A percentile compares a stretch with the other conserved stretches of the same genome.
phyloP scores from a whole-genome alignment of 2,888 invertebrate species.

The Melitaea athalia region DNA sequence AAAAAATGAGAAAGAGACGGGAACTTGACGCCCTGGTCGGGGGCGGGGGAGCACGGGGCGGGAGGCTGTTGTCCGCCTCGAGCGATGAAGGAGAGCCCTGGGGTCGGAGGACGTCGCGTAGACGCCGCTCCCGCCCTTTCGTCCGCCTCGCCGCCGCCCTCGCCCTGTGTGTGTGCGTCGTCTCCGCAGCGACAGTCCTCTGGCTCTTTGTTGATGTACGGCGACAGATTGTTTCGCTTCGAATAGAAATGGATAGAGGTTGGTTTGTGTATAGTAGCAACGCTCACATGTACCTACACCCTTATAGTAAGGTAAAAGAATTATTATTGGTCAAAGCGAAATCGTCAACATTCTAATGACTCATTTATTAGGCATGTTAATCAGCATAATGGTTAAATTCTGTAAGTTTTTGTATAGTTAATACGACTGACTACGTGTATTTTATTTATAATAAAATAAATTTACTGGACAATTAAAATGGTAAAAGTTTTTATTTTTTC shows the following conservation, averaged over 20 bases:
- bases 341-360: background rate
- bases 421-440: background rate
- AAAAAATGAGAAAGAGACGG: conserved; percentile 89
- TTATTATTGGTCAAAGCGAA: background rate
- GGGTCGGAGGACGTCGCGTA: conserved; percentile 63
- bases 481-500: too few relatives aligned
- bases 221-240: conserved; percentile 84
- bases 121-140: conserved; percentile 76
- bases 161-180: conserved; percentile 83
- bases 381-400: background rate
- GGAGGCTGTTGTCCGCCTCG: conserved; percentile 84
- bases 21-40: conserved; percentile 88
- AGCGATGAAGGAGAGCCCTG: conserved; percentile 82
- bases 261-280: conserved; percentile 44
- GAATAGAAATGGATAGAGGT: conserved; percentile 86
- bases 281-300: background rate
- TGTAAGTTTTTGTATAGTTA: background rate
- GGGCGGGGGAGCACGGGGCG: conserved; percentile 74
- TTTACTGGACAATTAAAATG: too few relatives aligned
- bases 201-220: conserved; percentile 87
- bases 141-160: conserved; percentile 83
- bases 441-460: background rate
- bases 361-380: background rate
- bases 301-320: background rate
- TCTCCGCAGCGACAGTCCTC: conserved; percentile 85